Evolutionary conservation across 2,888 invertebrate genomes (phyloP).

Genomic region (Drosophila greeni): DNA sequence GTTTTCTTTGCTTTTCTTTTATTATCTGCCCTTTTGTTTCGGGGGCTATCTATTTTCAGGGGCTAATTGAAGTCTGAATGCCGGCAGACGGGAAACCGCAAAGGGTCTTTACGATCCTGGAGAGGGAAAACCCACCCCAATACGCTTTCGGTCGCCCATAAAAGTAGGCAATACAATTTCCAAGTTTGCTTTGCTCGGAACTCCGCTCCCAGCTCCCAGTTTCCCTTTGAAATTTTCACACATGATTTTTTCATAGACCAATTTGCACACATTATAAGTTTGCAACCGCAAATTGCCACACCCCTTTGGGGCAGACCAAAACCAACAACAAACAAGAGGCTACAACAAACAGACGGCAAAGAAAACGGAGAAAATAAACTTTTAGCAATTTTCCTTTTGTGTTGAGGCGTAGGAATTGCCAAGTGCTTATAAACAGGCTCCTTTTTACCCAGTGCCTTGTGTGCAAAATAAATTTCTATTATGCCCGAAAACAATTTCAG

Average conservation of each 20-base stretch:
- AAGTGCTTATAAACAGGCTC: conserved; percentile 32
- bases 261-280: conserved; percentile 71
- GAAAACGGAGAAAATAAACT: conserved; percentile 40
- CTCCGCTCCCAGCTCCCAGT: conserved; percentile 3
- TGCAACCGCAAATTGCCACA: conserved; percentile 49
- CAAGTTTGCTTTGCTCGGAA: conserved; percentile 22
- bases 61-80: conserved; percentile 54
- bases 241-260: conserved; percentile 68
- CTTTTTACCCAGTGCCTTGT: conserved; percentile 8
- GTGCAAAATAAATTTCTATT: conserved; percentile 54
- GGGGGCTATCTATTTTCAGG: conserved; percentile 43
- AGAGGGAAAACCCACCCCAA: neutral
- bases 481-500: conserved; percentile 57
- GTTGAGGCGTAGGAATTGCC: conserved; percentile 31
- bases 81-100: conserved; percentile 31
- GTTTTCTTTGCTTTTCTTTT: conserved; percentile 29
- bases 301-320: conserved; percentile 27
- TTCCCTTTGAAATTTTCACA: conserved; percentile 55
- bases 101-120: conserved; percentile 27
- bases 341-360: conserved; percentile 5
- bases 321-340: conserved; percentile 8
- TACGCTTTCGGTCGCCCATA: conserved; percentile 29
- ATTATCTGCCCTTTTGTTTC: conserved; percentile 19
- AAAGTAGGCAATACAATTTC: conserved; percentile 42
- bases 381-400: conserved; percentile 51